These are phyloP conservation scores for Ophion obscuratus DNA, from an alignment of 2,888 invertebrate genomes.

Conservation along the genomic window DNA sequence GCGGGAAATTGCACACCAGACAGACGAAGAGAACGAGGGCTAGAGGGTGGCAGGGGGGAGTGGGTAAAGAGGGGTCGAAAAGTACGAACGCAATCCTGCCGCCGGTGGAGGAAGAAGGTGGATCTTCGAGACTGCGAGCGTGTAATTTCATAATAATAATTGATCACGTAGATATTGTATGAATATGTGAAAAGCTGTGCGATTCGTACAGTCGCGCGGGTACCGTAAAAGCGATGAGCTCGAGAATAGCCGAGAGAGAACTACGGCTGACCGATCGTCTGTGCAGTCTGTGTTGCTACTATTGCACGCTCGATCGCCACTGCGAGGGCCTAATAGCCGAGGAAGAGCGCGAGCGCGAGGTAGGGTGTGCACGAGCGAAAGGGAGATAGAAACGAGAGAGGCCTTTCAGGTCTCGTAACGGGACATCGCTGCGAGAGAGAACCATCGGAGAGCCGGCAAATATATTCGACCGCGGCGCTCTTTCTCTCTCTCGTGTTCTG, in stretches of 20 bases:
- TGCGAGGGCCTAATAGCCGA: conserved; percentile 43
- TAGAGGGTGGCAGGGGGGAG: background rate
- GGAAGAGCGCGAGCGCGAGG: conserved; percentile 25
- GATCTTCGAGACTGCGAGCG: conserved; percentile 20
- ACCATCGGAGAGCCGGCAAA: conserved; percentile 46
- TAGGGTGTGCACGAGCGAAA: conserved; percentile 31
- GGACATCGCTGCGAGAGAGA: conserved; percentile 72
- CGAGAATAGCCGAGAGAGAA: conserved; percentile 47
- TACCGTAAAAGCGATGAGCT: conserved; percentile 37
- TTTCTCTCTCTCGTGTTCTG: conserved; percentile 24
- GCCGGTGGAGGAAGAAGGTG: conserved; percentile 12
- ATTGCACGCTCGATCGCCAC: conserved; percentile 63
- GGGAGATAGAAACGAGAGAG: conserved; percentile 55
- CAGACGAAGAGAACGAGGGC: background rate
- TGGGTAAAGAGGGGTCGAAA: background rate
- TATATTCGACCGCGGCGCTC: conserved; percentile 24
- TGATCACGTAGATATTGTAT: conserved; percentile 8
- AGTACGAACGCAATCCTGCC: conserved; percentile 30
- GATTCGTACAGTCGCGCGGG: background rate
- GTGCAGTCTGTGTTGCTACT: conserved; percentile 57
- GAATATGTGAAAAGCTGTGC: background rate
- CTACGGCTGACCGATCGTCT: conserved; percentile 66
- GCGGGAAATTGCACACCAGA: conserved; percentile 49
- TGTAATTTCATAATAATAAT: conserved; percentile 38
- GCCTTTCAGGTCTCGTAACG: conserved; percentile 83